phyloP scores from a whole-genome alignment of 1,140 invertebrate genomes.

The Hyphantria cunea region DNA sequence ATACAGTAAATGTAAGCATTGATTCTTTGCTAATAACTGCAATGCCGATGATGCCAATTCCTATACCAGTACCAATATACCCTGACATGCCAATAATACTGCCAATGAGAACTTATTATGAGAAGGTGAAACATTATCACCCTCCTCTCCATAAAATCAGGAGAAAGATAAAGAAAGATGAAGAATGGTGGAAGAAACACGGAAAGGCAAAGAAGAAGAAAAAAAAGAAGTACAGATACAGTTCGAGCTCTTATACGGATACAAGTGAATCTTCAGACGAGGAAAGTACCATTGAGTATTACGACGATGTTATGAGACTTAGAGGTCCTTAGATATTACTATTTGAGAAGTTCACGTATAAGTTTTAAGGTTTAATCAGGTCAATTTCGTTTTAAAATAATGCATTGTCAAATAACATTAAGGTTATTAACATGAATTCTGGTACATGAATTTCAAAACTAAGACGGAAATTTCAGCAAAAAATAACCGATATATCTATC shows the following conservation, averaged over 20 bases:
- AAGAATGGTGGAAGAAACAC: conserved; percentile 25
- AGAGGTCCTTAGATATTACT: not conserved
- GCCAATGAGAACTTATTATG: conserved; percentile 49
- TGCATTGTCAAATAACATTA: too few relatives aligned
- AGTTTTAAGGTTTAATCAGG: too few relatives aligned
- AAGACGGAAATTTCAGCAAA: too few relatives aligned
- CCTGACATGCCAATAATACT: conserved; percentile 43
- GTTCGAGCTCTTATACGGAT: not conserved
- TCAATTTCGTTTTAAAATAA: too few relatives aligned
- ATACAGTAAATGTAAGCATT: not conserved
- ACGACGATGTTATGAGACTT: conserved; percentile 4
- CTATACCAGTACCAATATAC: conserved; percentile 34
- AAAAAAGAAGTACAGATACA: not conserved
- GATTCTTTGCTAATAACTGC: not conserved
- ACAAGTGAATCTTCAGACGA: not conserved
- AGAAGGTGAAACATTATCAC: conserved; percentile 62
- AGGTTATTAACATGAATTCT: too few relatives aligned
- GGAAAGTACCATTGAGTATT: not conserved
- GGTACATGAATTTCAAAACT: too few relatives aligned
- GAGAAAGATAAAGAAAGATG: conserved; percentile 44
- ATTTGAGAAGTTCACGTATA: too few relatives aligned
- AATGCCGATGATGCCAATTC: conserved; percentile 1
- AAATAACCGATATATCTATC: too few relatives aligned
- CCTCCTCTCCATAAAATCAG: conserved; percentile 51
- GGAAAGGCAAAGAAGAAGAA: not conserved